Evolutionary conservation across 1,140 invertebrate species (phyloP).

Genomic region (Pinna nobilis): DNA sequence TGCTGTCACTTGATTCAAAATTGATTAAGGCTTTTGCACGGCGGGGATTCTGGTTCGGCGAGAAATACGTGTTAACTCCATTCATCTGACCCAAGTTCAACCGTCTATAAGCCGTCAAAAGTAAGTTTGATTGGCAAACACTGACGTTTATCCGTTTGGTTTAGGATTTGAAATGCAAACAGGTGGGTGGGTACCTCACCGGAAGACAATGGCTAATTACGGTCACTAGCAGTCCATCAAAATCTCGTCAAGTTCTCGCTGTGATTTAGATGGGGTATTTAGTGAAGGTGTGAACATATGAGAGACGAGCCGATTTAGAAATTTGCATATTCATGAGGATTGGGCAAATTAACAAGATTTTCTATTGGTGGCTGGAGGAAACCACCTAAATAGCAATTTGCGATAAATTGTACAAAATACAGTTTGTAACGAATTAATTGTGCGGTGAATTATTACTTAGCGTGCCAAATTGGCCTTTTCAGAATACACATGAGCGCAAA

Average conservation of each 20-base stretch:
- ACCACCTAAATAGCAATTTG: slow-evolving; percentile 7
- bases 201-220: slow-evolving; percentile 36
- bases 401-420: slow-evolving; percentile 9
- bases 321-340: not conserved
- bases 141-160: slow-evolving; percentile 9
- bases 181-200: slow-evolving; percentile 24
- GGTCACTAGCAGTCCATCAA: slow-evolving; percentile 20
- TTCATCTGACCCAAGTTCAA: slow-evolving; percentile 23
- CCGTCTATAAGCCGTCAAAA: slow-evolving; percentile 30
- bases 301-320: slow-evolving; percentile 9
- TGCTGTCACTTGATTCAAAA: not conserved
- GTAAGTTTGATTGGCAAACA: slow-evolving; percentile 32
- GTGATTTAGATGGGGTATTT: no score
- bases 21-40: not conserved
- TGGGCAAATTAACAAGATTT: slow-evolving; percentile 17
- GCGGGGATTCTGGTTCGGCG: not conserved
- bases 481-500: slow-evolving; percentile 10
- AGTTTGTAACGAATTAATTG: slow-evolving; percentile 9
- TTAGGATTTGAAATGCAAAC: slow-evolving; percentile 15
- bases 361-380: not conserved
- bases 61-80: slow-evolving; percentile 26
- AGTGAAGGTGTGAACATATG: slow-evolving; percentile 12
- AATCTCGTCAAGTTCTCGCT: slow-evolving; percentile 10
- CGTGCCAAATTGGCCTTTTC: slow-evolving; percentile 21
- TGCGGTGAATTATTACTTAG: no score